phyloP scores from a whole-genome alignment of 2,797 vertebrate species.

The Halcyon chelicuti region DNA sequence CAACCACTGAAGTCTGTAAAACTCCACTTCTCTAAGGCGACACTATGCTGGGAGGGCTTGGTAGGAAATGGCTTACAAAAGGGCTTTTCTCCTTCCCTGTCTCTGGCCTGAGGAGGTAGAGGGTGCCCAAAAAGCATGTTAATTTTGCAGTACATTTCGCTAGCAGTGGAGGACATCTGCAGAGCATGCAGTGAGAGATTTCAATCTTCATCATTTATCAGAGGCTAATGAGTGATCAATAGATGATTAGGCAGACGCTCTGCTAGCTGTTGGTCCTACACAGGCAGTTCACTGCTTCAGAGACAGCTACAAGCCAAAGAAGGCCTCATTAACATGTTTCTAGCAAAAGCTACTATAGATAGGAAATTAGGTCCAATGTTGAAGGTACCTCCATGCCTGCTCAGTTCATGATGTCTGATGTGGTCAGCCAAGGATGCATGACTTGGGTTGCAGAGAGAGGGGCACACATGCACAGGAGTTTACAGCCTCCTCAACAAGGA shows the following conservation, averaged over 20 bases:
- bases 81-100: background rate
- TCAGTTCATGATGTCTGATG: fast-evolving
- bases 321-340: background rate
- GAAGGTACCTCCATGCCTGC: background rate
- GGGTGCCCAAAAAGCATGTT: background rate
- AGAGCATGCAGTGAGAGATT: background rate
- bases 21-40: fast-evolving
- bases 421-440: background rate
- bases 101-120: fast-evolving
- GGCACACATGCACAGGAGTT: background rate
- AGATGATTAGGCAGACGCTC: background rate
- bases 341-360: background rate
- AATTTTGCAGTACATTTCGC: background rate
- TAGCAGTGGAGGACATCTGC: background rate
- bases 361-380: background rate
- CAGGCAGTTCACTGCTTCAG: background rate
- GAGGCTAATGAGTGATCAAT: background rate
- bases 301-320: background rate
- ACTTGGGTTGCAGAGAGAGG: background rate
- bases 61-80: background rate
- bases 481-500: background rate
- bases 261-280: background rate
- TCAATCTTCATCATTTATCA: background rate
- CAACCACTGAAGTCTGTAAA: background rate
- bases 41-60: background rate